Conservation (phyloP, 2,797 vertebrate genomes). For the Leucoraja ocellata region DNA sequence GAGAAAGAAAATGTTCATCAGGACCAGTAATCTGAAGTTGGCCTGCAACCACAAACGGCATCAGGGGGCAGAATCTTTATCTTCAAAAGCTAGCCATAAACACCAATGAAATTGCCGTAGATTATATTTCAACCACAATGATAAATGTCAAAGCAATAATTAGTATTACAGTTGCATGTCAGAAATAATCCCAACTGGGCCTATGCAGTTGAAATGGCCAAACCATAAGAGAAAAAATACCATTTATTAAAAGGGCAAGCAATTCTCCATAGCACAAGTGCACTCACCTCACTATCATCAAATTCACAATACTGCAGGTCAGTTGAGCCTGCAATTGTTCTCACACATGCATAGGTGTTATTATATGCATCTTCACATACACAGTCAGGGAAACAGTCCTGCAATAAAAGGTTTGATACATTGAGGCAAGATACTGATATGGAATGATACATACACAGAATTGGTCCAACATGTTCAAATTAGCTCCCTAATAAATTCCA, state of each 20-base stretch:
- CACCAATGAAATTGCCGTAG: background rate
- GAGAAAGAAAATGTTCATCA: background rate
- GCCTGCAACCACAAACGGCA: background rate
- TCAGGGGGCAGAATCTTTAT: background rate
- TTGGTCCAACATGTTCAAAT: too few species aligned
- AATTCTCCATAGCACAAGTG: background rate
- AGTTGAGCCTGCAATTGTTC: constrained; percentile 67
- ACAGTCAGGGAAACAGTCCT: constrained; percentile 96
- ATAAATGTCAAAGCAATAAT: background rate
- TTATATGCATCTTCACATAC: constrained; percentile 94
- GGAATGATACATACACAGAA: too few species aligned
- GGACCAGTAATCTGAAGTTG: background rate
- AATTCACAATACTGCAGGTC: constrained; percentile 95
- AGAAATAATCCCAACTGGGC: background rate
- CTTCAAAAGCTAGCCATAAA: background rate
- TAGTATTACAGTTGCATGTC: background rate
- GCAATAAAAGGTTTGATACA: constrained; percentile 29
- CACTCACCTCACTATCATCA: constrained; percentile 80
- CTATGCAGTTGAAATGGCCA: background rate
- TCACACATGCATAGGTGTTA: constrained; percentile 91
- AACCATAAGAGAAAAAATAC: background rate
- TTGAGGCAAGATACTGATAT: background rate
- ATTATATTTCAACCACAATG: too few species aligned
- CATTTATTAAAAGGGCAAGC: background rate
- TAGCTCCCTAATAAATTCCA: too few species aligned